These are phyloP conservation scores for Selenia dentaria DNA, from an alignment of 2,888 invertebrate species.

Conservation along the genomic window DNA sequence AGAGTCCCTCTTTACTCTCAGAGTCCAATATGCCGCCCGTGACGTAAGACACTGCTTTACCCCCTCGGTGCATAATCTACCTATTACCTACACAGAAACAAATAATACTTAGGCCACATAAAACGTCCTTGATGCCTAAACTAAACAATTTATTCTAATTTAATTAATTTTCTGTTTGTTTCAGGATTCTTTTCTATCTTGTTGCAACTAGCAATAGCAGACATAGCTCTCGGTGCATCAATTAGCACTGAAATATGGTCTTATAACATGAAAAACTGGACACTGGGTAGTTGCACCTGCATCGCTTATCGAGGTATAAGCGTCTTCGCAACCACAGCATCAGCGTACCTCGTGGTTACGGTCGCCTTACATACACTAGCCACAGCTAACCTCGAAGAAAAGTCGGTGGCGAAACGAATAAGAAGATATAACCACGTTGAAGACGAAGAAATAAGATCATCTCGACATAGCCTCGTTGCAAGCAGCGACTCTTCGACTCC, in stretches of 20 bases:
- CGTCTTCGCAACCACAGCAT: conserved; percentile 82
- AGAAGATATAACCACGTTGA: conserved; percentile 60
- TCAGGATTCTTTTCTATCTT: conserved; percentile 80
- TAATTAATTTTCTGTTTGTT: conserved; percentile 54
- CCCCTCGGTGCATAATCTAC: too few relatives aligned
- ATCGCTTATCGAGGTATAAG: conserved; percentile 81
- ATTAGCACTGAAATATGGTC: conserved; percentile 81
- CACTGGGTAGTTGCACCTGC: conserved; percentile 75
- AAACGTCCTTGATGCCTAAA: too few relatives aligned
- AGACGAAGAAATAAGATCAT: conserved; percentile 74
- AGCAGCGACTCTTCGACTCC: conserved; percentile 75
- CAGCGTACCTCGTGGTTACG: conserved; percentile 81
- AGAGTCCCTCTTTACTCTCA: too few relatives aligned
- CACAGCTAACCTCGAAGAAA: conserved; percentile 78
- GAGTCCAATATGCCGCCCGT: too few relatives aligned
- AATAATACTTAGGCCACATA: too few relatives aligned
- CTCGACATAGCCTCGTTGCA: conserved; percentile 77
- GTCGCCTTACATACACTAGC: conserved; percentile 85
- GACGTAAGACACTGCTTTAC: too few relatives aligned
- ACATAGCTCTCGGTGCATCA: conserved; percentile 71
- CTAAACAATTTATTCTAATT: too few relatives aligned
- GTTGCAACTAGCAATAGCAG: conserved; percentile 80
- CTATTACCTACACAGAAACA: too few relatives aligned
- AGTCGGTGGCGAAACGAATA: conserved; percentile 56
- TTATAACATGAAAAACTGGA: conserved; percentile 78